Evolutionary conservation across 2,888 invertebrate genomes (phyloP), one percentile per base, ranked within the genome.

Genomic region (Girardia tigrina): DNA sequence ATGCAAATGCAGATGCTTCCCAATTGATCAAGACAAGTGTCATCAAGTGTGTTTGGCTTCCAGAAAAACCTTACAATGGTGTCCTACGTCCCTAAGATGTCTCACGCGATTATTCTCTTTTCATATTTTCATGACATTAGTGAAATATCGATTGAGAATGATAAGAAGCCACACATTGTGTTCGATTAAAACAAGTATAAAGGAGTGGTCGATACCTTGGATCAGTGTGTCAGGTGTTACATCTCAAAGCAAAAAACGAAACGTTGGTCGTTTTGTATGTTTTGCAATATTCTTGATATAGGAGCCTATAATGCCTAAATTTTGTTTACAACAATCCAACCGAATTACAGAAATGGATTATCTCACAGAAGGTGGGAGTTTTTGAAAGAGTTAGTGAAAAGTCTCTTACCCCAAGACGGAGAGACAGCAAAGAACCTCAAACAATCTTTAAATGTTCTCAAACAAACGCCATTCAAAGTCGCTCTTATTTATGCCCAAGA

Each of bases 151-250:
- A n/a, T n/a, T n/a, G n/a, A n/a, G n/a, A n/a, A n/a, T n/a, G n/a
- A n/a, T n/a, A n/a, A n/a, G n/a, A 73, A 73, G 42, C 73, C 72
- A 42, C 42, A 73, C 29, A 71, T 73, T 28, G 42, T 73, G 6
- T 42, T 73, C 28, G 73, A 73, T 26, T 73, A 73, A 36, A 73
- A 73, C 70, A 73, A 73, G 73, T 56, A 72, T 29, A 72, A 72
- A 27, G 72, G 26, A 12, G 70, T 36, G 26, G 71, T 73, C 29
- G 73, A 73, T n/a, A 73, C 73, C 16, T 29, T 73, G 72, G 73
- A 73, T 28, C 71, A 73, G 56, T 71, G 29, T 27, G 71, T 73
- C 42, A 12, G 71, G 28, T 73, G 73, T 4, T 72, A 72, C 29
- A 28, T 16, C 20, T 73, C 42, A 26, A n/a, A 23, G 42, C 73